These are phyloP conservation scores for Oryctes rhinoceros DNA, from an alignment of 1,140 invertebrate genomes.

Conservation along the genomic window DNA sequence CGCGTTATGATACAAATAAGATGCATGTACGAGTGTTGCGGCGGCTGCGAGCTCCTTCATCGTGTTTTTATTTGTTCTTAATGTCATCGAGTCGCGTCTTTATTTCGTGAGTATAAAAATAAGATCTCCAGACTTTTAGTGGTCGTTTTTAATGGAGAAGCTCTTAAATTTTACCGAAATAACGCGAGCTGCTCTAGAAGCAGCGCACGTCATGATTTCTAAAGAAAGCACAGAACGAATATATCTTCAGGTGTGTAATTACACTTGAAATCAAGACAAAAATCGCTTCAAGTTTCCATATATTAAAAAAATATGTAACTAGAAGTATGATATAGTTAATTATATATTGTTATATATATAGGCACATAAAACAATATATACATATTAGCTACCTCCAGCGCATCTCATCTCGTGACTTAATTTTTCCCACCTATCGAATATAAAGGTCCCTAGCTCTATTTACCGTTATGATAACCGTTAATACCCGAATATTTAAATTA, in stretches of 20 bases:
- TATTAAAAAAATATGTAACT: too few species aligned
- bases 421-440: too few species aligned
- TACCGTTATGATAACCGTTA: too few species aligned
- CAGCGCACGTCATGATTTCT: background rate
- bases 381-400: too few species aligned
- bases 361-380: too few species aligned
- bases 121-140: background rate
- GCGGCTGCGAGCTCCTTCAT: background rate
- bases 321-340: too few species aligned
- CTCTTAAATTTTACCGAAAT: constrained; percentile 11
- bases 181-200: background rate
- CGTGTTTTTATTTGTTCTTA: background rate
- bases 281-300: background rate
- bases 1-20: background rate
- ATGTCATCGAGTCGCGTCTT: background rate
- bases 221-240: background rate
- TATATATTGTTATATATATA: too few species aligned
- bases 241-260: background rate
- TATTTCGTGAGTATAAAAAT: constrained; percentile 1
- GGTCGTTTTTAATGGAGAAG: constrained; percentile 14
- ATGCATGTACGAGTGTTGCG: background rate
- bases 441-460: too few species aligned
- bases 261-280: background rate
- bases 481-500: too few species aligned
- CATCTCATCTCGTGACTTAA: too few species aligned